Evolutionary conservation across 2,113 vertebrate genomes (phyloP).

Genomic region (Geococcyx californianus): DNA sequence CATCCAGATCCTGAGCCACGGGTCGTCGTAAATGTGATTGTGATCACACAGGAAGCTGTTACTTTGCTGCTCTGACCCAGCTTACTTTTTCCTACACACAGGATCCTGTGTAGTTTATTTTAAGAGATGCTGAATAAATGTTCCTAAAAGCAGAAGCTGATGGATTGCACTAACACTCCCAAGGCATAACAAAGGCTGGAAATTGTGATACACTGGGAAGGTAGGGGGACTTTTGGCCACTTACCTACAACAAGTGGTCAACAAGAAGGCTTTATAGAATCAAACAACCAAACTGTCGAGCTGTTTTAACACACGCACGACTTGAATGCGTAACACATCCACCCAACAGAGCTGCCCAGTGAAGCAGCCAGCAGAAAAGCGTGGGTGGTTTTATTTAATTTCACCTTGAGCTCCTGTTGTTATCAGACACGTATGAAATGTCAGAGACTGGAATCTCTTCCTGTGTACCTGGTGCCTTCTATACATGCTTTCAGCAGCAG

Average conservation of each 20-base stretch:
- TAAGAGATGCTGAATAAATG: not conserved
- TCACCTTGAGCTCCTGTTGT: not conserved
- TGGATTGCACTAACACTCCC: not conserved
- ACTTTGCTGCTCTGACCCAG: not conserved
- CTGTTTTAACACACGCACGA: not conserved
- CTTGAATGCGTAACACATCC: fast-evolving
- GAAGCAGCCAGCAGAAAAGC: not conserved
- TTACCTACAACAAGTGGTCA: not conserved
- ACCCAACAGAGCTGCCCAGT: not conserved
- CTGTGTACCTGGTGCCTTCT: not conserved
- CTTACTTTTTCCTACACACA: not conserved
- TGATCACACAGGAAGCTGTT: not conserved
- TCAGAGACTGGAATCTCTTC: not conserved
- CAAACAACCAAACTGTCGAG: fast-evolving
- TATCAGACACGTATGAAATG: not conserved
- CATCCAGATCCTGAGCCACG: not conserved
- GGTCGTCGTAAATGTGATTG: not conserved
- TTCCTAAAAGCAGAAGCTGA: not conserved
- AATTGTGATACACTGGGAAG: not conserved
- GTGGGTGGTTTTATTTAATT: fast-evolving
- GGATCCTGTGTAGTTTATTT: not conserved
- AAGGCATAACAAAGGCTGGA: too few relatives aligned
- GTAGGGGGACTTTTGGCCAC: not conserved
- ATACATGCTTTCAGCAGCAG: not conserved
- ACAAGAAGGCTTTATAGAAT: not conserved